phyloP scores from a whole-genome alignment of 2,113 vertebrate species.

The Elephas maximus region DNA sequence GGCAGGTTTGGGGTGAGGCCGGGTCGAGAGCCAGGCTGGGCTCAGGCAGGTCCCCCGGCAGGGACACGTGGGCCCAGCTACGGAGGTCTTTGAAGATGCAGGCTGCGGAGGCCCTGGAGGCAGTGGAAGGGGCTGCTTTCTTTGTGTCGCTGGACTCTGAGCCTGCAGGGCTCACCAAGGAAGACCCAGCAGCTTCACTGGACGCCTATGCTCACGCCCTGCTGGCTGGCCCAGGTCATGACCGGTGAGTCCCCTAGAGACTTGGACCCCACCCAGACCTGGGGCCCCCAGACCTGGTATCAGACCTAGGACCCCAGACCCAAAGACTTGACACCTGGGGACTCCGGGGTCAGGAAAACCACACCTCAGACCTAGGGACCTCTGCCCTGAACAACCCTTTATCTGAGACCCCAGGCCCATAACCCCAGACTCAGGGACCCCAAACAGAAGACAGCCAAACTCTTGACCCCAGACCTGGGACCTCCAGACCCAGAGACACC shows the following conservation, averaged over 20 bases:
- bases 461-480: not conserved
- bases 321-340: not conserved
- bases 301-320: not conserved
- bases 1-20: not conserved
- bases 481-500: not conserved
- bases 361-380: not conserved
- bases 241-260: conserved; percentile 88
- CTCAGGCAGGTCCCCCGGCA: conserved; percentile 68
- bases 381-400: not conserved
- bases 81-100: conserved; percentile 89
- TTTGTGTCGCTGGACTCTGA: conserved; percentile 93
- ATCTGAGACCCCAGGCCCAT: not conserved
- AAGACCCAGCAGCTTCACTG: conserved; percentile 89
- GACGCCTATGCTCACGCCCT: conserved; percentile 93
- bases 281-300: not conserved
- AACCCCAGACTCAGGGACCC: not conserved
- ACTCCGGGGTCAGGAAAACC: not conserved
- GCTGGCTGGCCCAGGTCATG: conserved; percentile 93
- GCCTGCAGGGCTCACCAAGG: conserved; percentile 90
- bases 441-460: too few relatives aligned
- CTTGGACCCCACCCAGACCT: not conserved
- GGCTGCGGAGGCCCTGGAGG: conserved; percentile 90
- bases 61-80: conserved; percentile 93
- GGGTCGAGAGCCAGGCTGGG: not conserved
- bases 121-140: conserved; percentile 94